Evolutionary conservation across 2,888 invertebrate genomes (phyloP).

Genomic region (Macropis europaea): DNA sequence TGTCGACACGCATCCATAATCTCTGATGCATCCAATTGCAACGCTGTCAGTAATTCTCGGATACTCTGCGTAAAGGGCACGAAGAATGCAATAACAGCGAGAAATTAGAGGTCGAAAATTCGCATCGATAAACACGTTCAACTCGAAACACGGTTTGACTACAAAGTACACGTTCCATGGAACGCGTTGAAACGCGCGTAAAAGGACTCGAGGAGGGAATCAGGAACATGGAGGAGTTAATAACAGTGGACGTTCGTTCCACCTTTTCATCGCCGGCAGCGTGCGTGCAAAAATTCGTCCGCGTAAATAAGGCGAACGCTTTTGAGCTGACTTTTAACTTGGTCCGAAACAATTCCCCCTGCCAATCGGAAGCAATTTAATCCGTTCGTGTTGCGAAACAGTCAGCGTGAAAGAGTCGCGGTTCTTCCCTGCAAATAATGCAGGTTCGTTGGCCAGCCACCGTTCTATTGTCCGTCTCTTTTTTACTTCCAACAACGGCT

Average conservation of each 20-base stretch:
- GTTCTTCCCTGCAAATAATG: slow-evolving; percentile 60
- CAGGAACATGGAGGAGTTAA: slow-evolving; percentile 33
- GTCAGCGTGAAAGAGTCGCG: slow-evolving; percentile 57
- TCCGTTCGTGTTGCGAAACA: slow-evolving; percentile 41
- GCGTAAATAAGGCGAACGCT: slow-evolving; percentile 42
- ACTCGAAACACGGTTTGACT: no score
- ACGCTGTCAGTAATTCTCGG: no score
- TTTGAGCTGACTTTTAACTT: slow-evolving; percentile 32
- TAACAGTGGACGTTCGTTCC: slow-evolving; percentile 51
- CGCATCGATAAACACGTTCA: background rate
- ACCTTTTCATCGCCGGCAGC: slow-evolving; percentile 47
- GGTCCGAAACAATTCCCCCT: slow-evolving; percentile 50
- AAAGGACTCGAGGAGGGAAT: slow-evolving; percentile 21
- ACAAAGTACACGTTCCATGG: background rate
- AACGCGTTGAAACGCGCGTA: slow-evolving; percentile 7
- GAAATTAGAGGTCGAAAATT: no score
- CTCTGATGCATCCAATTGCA: no score
- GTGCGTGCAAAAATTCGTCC: slow-evolving; percentile 49
- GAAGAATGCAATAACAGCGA: no score
- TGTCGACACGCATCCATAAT: no score
- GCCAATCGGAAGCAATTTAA: slow-evolving; percentile 57
- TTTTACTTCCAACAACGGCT: no score
- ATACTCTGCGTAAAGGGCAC: no score
- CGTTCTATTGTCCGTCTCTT: slow-evolving; percentile 18
- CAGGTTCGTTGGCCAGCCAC: slow-evolving; percentile 62